A percentile compares a stretch with the other conserved stretches of the same genome.
Conservation (phyloP, 2,888 invertebrate genomes). For the Polylopha cassiicola region DNA sequence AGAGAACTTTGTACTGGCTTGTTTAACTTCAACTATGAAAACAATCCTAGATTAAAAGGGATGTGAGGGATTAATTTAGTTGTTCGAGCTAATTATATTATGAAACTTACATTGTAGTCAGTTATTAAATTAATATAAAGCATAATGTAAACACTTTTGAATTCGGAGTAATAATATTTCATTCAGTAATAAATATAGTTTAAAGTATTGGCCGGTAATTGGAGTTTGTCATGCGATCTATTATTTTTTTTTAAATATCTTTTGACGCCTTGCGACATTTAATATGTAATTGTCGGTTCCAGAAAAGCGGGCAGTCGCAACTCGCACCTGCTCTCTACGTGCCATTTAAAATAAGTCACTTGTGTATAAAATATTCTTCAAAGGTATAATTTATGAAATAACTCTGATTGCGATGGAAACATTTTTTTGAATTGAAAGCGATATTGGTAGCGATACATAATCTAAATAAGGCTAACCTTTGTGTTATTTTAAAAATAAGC, state of each 20-base stretch:
- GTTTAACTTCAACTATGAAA: conserved; percentile 13
- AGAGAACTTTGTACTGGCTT: no score
- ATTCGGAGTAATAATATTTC: conserved; percentile 7
- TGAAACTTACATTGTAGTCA: conserved; percentile 16
- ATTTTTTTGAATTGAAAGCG: no score
- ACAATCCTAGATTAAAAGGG: conserved; percentile 26
- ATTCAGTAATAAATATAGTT: conserved; percentile 2
- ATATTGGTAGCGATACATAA: no score
- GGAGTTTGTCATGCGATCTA: conserved; percentile 26
- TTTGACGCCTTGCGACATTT: conserved; percentile 54
- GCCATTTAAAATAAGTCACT: conserved; percentile 9
- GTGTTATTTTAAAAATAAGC: no score
- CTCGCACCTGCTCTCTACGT: conserved; percentile 37
- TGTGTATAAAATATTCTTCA: conserved; percentile 5
- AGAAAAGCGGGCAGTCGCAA: conserved; percentile 26
- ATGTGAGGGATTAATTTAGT: conserved; percentile 36
- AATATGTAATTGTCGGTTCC: conserved; percentile 49
- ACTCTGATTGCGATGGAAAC: neutral
- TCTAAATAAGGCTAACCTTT: no score
- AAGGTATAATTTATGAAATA: conserved; percentile 16
- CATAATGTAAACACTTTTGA: conserved; percentile 25
- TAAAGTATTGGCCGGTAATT: conserved; percentile 19
- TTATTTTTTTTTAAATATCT: conserved; percentile 35
- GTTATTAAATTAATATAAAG: conserved; percentile 31
- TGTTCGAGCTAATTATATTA: conserved; percentile 16